Evolutionary conservation across 2,797 vertebrate genomes (phyloP), one percentile per base, ranked within the genome.

Genomic region (Pyrocephalus nanus): DNA sequence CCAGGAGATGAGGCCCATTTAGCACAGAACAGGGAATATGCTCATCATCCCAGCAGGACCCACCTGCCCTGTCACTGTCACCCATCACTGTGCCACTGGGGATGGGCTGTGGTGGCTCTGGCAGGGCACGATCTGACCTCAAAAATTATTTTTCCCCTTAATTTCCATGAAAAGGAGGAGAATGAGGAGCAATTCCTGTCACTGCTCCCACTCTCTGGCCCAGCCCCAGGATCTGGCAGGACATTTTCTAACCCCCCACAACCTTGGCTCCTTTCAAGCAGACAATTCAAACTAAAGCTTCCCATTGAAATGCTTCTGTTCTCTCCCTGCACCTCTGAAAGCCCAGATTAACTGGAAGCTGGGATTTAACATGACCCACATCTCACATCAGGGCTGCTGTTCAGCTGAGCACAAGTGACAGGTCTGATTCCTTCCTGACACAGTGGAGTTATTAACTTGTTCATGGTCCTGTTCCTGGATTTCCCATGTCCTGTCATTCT

Each of bases 101-200:
- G 54, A 86, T 0, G 2, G 22, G 69, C 34, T 69, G 40, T n/a
- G 8, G 0, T 0, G 0, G 25, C 55, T 78, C 55, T 54, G 65
- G 53, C n/a, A 48, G 73, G 66, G 50, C 60, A 82, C 66, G 50
- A 36, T 67, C 36, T 43, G 40, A 53, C 67, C 38, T 38, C 38
- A 38, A 38, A 38, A 38, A 40, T 40, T 11, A 38, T 1, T 60
- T 4, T 60, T 48, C 27, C n/a, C 80, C 40, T 21, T 29, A 19
- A 25, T n/a, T 13, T 55, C 65, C 54, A 8, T 8, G 25, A 65
- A 60, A 53, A 79, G 25, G 25, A 48, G 40, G 26, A 73, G 18
- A 26, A 15, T 2, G n/a, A 77, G 53, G 34, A 61, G 64, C 42
- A 20, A 18, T 11, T 69, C 64, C 62, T 70, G 30, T n/a, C 62